These are phyloP conservation scores for Rhagonycha lutea DNA, from an alignment of 2,888 invertebrate species.

Conservation along the genomic window DNA sequence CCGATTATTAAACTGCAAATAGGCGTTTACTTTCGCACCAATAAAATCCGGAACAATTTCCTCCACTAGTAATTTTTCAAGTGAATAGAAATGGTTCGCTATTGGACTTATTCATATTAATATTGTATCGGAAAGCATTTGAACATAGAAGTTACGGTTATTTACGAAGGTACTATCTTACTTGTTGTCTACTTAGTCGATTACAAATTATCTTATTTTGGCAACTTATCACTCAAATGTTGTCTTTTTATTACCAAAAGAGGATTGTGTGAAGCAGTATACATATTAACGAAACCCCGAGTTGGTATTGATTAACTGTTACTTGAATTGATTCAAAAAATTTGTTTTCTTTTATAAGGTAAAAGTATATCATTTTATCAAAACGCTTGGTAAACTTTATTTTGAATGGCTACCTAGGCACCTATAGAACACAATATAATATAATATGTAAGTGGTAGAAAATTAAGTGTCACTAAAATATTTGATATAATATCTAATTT, in stretches of 20 bases:
- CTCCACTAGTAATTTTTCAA: neutral
- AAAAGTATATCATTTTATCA: neutral
- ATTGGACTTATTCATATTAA: neutral
- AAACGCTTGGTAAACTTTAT: neutral
- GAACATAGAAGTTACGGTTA: neutral
- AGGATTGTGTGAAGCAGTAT: neutral
- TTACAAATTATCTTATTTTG: neutral
- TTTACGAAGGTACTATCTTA: neutral
- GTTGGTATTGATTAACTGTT: neutral
- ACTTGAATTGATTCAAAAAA: neutral
- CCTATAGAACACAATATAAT: neutral
- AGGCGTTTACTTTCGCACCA: neutral
- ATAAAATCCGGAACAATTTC: neutral
- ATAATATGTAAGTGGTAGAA: neutral
- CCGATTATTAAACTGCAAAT: neutral
- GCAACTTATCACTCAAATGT: neutral
- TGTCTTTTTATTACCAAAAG: neutral
- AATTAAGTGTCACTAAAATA: neutral
- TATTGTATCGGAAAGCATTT: neutral
- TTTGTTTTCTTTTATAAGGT: neutral
- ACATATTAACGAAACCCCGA: neutral
- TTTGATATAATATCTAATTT: neutral
- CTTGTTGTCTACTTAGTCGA: neutral
- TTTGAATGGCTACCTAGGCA: neutral
- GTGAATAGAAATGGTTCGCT: neutral